Evolutionary conservation across 2,113 vertebrate genomes (phyloP).

Genomic region (Triplophysa siluroides): DNA sequence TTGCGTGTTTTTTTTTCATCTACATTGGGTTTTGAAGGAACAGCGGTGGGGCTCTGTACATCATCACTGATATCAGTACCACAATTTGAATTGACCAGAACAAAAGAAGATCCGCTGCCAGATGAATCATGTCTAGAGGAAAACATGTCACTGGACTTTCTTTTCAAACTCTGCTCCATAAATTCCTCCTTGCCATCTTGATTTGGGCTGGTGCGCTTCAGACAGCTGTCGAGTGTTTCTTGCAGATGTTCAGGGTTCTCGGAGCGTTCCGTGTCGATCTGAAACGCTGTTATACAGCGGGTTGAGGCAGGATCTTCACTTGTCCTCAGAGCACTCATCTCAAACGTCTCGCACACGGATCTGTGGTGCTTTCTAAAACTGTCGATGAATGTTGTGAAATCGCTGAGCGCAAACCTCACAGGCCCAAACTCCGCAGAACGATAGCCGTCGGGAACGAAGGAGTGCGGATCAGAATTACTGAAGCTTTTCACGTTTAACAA

Average conservation of each 20-base stretch:
- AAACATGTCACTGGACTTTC: not conserved
- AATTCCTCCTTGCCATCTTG: not conserved
- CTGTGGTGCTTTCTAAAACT: constrained; percentile 82
- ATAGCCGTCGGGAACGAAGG: constrained; percentile 85
- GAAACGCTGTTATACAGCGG: constrained; percentile 82
- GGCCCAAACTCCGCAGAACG: constrained; percentile 58
- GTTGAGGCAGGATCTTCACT: not conserved
- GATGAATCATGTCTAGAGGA: constrained; percentile 28
- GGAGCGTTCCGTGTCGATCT: constrained; percentile 70
- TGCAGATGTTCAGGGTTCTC: not conserved
- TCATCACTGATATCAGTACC: constrained; percentile 26
- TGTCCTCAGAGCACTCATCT: constrained; percentile 61
- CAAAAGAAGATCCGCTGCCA: not conserved
- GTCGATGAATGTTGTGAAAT: constrained; percentile 76
- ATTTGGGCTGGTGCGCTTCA: not conserved
- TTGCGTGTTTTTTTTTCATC: not conserved
- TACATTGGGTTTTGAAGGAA: not conserved
- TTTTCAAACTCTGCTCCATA: not conserved
- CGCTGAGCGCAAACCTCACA: constrained; percentile 58
- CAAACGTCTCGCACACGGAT: constrained; percentile 77
- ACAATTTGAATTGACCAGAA: constrained; percentile 32
- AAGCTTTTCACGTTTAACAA: constrained; percentile 73
- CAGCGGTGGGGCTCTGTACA: not conserved
- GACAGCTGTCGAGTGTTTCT: too few relatives aligned
- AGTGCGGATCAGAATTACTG: constrained; percentile 74